These are phyloP conservation scores for Acrocephalus arundinaceus DNA, from an alignment of 2,113 vertebrate species.

Conservation along the genomic window DNA sequence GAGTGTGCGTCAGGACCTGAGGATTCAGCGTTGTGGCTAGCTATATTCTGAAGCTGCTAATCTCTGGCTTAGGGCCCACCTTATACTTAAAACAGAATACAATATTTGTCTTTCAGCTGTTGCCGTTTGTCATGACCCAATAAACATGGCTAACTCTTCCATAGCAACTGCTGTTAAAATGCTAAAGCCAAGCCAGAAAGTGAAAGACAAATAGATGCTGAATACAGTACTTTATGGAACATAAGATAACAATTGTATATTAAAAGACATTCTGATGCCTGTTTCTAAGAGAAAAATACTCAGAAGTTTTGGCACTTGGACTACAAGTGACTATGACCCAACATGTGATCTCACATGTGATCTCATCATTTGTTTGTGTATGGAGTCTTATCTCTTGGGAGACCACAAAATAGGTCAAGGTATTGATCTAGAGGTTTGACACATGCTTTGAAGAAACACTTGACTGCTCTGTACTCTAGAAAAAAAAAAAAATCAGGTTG, in stretches of 20 bases:
- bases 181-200: background rate
- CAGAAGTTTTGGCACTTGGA: background rate
- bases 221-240: background rate
- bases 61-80: constrained; percentile 68
- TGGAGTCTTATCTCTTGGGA: constrained; percentile 35
- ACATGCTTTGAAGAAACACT: background rate
- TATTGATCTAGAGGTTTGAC: constrained; percentile 23
- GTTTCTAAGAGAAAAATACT: background rate
- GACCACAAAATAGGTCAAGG: constrained; percentile 57
- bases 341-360: constrained; percentile 24
- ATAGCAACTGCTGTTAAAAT: constrained; percentile 71
- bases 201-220: background rate
- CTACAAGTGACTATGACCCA: background rate
- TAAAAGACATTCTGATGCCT: background rate
- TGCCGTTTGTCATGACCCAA: constrained; percentile 63
- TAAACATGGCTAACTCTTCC: constrained; percentile 66
- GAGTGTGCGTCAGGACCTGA: background rate
- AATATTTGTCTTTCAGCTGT: constrained; percentile 77
- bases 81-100: constrained; percentile 51
- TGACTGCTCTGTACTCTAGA: background rate
- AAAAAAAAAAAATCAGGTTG: background rate
- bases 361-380: constrained; percentile 33
- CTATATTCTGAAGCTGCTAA: constrained; percentile 35
- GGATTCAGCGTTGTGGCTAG: constrained; percentile 50
- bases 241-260: background rate